phyloP scores from a whole-genome alignment of 2,888 invertebrate species.

The Amitus sp. region DNA sequence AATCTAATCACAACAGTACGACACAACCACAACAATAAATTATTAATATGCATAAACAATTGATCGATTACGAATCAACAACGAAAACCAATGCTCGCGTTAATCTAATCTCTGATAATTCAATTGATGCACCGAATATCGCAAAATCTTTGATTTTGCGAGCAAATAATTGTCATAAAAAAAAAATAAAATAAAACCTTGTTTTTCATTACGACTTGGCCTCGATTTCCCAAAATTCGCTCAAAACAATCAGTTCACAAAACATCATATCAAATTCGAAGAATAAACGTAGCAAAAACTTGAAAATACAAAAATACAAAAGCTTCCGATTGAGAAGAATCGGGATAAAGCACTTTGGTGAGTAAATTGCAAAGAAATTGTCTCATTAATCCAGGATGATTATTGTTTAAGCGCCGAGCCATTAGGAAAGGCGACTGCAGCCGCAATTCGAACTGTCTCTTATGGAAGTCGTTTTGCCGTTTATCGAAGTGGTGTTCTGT shows the following conservation, averaged over 20 bases:
- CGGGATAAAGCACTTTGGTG: slow-evolving; percentile 41
- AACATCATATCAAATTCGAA: not conserved
- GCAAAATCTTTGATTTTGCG: no score
- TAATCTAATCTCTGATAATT: not conserved
- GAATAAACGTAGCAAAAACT: slow-evolving; percentile 2
- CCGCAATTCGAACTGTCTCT: slow-evolving; percentile 76
- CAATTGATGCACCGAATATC: no score
- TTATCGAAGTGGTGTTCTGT: slow-evolving; percentile 76
- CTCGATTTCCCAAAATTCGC: no score
- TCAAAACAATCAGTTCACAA: no score
- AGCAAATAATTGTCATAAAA: not conserved
- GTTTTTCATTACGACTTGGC: no score
- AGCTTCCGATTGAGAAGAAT: slow-evolving; percentile 19
- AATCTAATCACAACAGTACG: not conserved
- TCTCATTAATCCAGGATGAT: slow-evolving; percentile 24
- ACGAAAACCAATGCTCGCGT: not conserved
- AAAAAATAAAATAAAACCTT: not conserved
- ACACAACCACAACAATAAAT: slow-evolving; percentile 1
- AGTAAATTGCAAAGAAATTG: slow-evolving; percentile 33
- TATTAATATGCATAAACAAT: slow-evolving; percentile 1
- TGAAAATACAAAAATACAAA: slow-evolving; percentile 6
- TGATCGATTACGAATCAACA: not conserved
- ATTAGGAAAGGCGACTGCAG: slow-evolving; percentile 63
- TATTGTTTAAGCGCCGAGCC: slow-evolving; percentile 8
- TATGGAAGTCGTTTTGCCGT: slow-evolving; percentile 77